phyloP scores from a whole-genome alignment of 2,888 invertebrate species.

The Boloria selene region DNA sequence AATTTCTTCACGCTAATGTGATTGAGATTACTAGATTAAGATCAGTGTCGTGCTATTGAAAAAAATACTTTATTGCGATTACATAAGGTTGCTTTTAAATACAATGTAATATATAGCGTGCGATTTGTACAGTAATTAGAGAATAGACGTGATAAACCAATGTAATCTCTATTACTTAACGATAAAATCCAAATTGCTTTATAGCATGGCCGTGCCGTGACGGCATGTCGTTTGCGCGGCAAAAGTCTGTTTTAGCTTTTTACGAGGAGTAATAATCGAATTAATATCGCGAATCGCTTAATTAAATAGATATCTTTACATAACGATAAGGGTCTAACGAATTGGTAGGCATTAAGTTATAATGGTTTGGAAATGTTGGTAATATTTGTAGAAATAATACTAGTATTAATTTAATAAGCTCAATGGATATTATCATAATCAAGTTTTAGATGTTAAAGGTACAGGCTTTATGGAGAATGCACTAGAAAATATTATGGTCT shows the following conservation, averaged over 20 bases:
- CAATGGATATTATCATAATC: too few relatives aligned
- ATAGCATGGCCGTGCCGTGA: slow-evolving; percentile 63
- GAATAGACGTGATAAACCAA: slow-evolving; percentile 65
- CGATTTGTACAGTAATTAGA: slow-evolving; percentile 69
- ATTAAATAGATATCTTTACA: slow-evolving; percentile 73
- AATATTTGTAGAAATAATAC: not conserved
- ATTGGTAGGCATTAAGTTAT: slow-evolving; percentile 32
- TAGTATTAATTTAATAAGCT: too few relatives aligned
- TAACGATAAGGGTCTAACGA: slow-evolving; percentile 41
- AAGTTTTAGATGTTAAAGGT: too few relatives aligned
- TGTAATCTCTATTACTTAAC: slow-evolving; percentile 72
- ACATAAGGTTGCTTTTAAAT: slow-evolving; percentile 1
- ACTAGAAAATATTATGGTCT: too few relatives aligned
- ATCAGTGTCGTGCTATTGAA: not conserved
- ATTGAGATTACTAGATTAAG: slow-evolving; percentile 46
- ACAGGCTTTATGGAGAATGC: too few relatives aligned
- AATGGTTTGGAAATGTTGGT: slow-evolving; percentile 8
- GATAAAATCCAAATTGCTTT: slow-evolving; percentile 78
- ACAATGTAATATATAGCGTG: slow-evolving; percentile 51
- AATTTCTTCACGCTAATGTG: slow-evolving; percentile 33
- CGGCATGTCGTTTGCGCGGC: slow-evolving; percentile 62
- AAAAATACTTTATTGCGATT: not conserved
- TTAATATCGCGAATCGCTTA: slow-evolving; percentile 78
- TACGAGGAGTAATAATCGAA: slow-evolving; percentile 75
- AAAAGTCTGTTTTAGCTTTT: slow-evolving; percentile 72